Conservation (phyloP, 2,113 vertebrate genomes). For the Elephas maximus region DNA sequence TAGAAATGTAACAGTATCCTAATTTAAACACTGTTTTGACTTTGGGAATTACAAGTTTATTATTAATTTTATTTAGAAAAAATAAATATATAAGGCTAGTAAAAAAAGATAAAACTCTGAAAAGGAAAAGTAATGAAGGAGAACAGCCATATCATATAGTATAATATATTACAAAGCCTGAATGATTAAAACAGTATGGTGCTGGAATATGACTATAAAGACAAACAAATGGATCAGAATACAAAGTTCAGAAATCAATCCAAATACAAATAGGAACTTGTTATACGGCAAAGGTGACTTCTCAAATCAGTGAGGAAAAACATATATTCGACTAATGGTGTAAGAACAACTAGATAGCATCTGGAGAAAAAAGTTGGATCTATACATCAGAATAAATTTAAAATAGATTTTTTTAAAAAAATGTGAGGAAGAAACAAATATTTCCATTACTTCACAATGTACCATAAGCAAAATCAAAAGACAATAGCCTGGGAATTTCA, state of each 20-base stretch:
- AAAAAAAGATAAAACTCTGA: background rate
- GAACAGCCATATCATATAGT: background rate
- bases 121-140: background rate
- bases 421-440: background rate
- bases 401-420: background rate
- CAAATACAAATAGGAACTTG: background rate
- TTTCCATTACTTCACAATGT: background rate
- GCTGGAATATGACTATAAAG: background rate
- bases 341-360: background rate
- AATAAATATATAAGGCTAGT: background rate
- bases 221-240: background rate
- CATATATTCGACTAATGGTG: background rate
- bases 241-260: background rate
- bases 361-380: background rate
- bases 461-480: constrained; percentile 20
- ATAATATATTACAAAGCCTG: background rate
- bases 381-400: background rate
- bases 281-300: background rate
- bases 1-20: background rate
- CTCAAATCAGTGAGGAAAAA: background rate
- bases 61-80: background rate
- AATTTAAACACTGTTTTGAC: constrained; percentile 17
- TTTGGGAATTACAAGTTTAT: background rate
- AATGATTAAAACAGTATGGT: background rate
- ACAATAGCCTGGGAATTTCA: background rate